These are phyloP conservation scores for Corapipo altera DNA, from an alignment of 2,113 vertebrate genomes.

Conservation along the genomic window DNA sequence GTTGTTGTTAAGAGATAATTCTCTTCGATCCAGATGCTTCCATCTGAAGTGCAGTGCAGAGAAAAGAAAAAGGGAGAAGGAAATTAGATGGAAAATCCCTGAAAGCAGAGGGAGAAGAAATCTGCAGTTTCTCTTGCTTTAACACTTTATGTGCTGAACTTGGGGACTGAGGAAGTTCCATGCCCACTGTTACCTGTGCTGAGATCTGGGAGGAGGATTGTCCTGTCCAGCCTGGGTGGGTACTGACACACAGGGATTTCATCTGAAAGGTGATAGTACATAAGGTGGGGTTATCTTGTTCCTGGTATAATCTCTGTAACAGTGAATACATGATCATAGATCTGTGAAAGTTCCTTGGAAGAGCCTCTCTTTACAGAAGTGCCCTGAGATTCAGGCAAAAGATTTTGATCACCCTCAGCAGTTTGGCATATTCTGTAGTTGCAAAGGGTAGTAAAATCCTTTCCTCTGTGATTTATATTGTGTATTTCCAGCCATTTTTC, in stretches of 20 bases:
- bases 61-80: background rate
- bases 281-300: background rate
- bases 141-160: background rate
- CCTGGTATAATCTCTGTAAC: background rate
- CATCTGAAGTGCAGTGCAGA: constrained; percentile 7
- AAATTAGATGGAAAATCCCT: constrained; percentile 9
- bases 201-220: background rate
- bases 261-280: background rate
- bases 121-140: background rate
- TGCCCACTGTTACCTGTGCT: background rate
- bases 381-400: background rate
- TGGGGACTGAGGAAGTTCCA: background rate
- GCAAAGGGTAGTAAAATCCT: background rate
- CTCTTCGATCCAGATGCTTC: constrained; percentile 54
- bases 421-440: background rate
- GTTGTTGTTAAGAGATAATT: constrained; percentile 59
- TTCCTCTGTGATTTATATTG: background rate
- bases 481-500: background rate
- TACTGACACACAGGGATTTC: background rate
- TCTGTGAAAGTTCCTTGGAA: background rate
- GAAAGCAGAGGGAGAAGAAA: background rate
- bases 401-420: background rate
- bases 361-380: background rate
- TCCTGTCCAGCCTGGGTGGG: background rate
- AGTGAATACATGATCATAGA: background rate